Conservation (phyloP, 2,113 vertebrate species). For the Aegithalos caudatus region DNA sequence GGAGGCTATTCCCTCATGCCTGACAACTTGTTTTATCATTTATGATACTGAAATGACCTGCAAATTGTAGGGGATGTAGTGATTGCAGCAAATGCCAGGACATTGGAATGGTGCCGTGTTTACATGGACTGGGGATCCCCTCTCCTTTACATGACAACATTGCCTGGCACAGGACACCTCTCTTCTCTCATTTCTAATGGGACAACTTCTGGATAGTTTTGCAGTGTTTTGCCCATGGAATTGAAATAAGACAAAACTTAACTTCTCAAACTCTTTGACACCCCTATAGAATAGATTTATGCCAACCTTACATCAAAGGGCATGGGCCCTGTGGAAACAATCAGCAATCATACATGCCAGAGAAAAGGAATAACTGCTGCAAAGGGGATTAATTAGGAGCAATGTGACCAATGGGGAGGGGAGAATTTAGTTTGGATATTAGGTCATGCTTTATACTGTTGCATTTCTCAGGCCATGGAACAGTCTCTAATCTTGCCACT, state of each 20-base stretch:
- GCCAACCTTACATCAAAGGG: not conserved
- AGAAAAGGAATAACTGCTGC: not conserved
- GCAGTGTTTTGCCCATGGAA: not conserved
- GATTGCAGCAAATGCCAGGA: not conserved
- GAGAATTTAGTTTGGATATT: not conserved
- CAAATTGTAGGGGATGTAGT: not conserved
- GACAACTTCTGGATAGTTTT: not conserved
- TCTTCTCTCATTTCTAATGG: not conserved
- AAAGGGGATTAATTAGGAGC: not conserved
- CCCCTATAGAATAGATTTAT: not conserved
- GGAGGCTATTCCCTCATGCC: not conserved
- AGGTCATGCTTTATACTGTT: not conserved
- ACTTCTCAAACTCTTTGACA: not conserved
- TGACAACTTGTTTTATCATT: not conserved
- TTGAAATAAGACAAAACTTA: not conserved
- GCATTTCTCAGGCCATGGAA: not conserved
- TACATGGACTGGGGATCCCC: not conserved
- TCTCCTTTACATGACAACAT: not conserved
- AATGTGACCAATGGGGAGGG: not conserved
- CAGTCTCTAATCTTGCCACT: not conserved
- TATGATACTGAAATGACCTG: not conserved
- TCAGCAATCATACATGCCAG: not conserved
- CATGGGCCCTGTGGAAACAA: not conserved
- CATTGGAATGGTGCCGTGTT: fast-evolving
- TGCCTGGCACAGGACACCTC: not conserved